Evolutionary conservation across 2,888 invertebrate genomes (phyloP).

Genomic region (Keiferia lycopersicella): DNA sequence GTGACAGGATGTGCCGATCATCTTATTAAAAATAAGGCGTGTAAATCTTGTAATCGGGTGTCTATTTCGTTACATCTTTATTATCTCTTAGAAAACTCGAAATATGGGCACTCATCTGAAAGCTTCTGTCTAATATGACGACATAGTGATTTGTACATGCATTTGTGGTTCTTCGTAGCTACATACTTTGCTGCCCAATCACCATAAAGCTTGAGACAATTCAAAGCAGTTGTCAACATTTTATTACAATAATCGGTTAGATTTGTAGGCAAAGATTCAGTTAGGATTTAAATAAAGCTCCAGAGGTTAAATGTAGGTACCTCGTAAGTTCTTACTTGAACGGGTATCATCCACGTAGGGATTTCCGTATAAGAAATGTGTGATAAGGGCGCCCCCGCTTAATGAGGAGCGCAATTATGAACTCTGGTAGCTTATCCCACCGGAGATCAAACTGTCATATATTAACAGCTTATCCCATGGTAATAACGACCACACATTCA

Average conservation of each 20-base stretch:
- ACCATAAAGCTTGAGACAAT: too few relatives aligned
- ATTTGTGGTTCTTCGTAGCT: too few relatives aligned
- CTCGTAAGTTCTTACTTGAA: not conserved
- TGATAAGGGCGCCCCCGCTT: conserved; percentile 53
- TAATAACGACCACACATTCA: conserved; percentile 46
- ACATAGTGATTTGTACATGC: too few relatives aligned
- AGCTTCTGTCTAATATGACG: not conserved
- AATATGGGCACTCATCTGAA: not conserved
- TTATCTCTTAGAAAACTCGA: not conserved
- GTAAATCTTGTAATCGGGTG: conserved; percentile 1
- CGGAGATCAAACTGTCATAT: conserved; percentile 44
- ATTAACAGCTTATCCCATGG: conserved; percentile 45
- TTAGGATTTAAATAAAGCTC: too few relatives aligned
- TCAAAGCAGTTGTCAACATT: too few relatives aligned
- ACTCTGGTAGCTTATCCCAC: conserved; percentile 52
- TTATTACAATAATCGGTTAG: not conserved
- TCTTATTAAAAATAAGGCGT: conserved; percentile 4
- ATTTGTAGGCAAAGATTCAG: not conserved
- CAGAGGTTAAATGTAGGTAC: not conserved
- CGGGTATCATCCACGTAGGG: conserved; percentile 38
- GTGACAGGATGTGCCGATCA: conserved; percentile 33
- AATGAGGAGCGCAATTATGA: conserved; percentile 67
- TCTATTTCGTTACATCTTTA: not conserved
- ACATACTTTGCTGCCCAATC: too few relatives aligned
- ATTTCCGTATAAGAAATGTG: conserved; percentile 57